phyloP scores from a whole-genome alignment of 2,888 invertebrate genomes.

The Chrysolina haemoptera region DNA sequence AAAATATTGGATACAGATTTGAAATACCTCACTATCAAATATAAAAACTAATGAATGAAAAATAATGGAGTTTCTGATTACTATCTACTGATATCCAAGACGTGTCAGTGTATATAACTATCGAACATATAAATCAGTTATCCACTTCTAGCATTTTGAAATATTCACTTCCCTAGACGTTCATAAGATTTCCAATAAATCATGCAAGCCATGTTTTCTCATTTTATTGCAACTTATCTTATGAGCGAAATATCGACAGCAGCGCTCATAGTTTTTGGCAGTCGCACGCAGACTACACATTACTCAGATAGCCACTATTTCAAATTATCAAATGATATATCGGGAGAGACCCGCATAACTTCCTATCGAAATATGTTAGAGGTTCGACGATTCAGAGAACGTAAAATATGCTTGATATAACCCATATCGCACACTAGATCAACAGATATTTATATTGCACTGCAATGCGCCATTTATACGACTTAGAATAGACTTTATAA shows the following conservation, averaged over 20 bases:
- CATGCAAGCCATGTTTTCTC: slow-evolving; percentile 5
- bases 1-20: too few relatives aligned
- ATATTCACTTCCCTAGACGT: too few relatives aligned
- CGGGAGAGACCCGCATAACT: slow-evolving; percentile 35
- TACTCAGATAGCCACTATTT: slow-evolving; percentile 40
- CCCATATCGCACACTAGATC: slow-evolving; percentile 42
- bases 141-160: too few relatives aligned
- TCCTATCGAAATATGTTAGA: slow-evolving; percentile 42
- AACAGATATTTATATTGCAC: slow-evolving; percentile 55
- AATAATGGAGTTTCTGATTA: too few relatives aligned
- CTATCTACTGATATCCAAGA: too few relatives aligned
- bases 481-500: slow-evolving; percentile 39
- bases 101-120: too few relatives aligned
- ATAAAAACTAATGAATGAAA: too few relatives aligned
- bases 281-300: slow-evolving; percentile 29
- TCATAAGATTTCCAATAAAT: neutral
- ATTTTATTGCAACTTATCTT: slow-evolving; percentile 2
- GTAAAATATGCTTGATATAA: slow-evolving; percentile 38
- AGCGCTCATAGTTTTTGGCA: slow-evolving; percentile 35
- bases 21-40: too few relatives aligned
- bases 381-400: slow-evolving; percentile 39
- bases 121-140: too few relatives aligned
- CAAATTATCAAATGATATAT: slow-evolving; percentile 42
- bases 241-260: slow-evolving; percentile 9
- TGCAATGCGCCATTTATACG: slow-evolving; percentile 55